These are phyloP conservation scores for Peucedramus taeniatus DNA, from an alignment of 2,113 vertebrate species.

Conservation along the genomic window DNA sequence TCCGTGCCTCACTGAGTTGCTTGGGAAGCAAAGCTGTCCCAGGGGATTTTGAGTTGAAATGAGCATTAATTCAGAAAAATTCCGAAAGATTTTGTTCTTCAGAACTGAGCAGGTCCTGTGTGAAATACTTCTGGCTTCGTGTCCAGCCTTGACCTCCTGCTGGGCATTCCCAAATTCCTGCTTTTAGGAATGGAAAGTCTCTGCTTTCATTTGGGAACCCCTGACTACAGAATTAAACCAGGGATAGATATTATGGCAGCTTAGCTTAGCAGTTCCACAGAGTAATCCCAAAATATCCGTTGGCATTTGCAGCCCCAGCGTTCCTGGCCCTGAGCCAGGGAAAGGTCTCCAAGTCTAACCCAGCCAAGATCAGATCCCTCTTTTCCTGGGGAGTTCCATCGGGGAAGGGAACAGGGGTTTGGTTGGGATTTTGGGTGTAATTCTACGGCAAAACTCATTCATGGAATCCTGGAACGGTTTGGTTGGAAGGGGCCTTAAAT, in stretches of 20 bases:
- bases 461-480: not conserved
- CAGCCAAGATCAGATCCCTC: not conserved
- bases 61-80: not conserved
- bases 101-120: not conserved
- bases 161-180: not conserved
- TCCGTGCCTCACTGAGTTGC: not conserved
- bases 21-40: conserved; percentile 1
- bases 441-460: not conserved
- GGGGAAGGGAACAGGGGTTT: not conserved
- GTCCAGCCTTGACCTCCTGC: not conserved
- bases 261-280: not conserved
- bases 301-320: not conserved
- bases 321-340: not conserved
- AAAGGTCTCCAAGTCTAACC: not conserved
- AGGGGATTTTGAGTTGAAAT: not conserved
- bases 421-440: not conserved
- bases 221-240: not conserved
- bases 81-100: not conserved
- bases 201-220: not conserved
- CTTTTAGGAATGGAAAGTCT: not conserved
- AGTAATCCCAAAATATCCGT: not conserved
- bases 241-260: not conserved
- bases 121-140: not conserved
- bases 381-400: not conserved
- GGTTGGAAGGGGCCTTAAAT: not conserved